phyloP scores from a whole-genome alignment of 35 echinoderm and acorn worm genomes.

The Acanthaster planci region DNA sequence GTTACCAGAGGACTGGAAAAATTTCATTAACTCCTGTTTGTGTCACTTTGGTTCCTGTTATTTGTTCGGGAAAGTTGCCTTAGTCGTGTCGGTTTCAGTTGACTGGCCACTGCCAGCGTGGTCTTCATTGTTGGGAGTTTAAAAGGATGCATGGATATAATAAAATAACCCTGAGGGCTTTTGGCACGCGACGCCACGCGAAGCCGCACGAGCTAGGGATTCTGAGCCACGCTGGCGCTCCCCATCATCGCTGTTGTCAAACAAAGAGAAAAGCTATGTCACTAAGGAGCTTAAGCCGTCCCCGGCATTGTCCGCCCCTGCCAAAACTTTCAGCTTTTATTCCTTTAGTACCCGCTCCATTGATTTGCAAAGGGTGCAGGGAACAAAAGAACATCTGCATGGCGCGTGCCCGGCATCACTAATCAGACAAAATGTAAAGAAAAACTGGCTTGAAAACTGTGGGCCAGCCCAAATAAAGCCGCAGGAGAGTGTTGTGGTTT shows the following conservation, averaged over 20 bases:
- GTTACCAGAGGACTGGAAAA: not conserved
- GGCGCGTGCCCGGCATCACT: slow-evolving; percentile 5
- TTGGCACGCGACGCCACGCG: slow-evolving; percentile 26
- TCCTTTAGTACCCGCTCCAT: slow-evolving; percentile 27
- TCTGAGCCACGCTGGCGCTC: not conserved
- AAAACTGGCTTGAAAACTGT: slow-evolving; percentile 3
- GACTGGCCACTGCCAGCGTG: not conserved
- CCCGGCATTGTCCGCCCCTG: slow-evolving; percentile 16
- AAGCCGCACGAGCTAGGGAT: slow-evolving; percentile 9
- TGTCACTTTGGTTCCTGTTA: not conserved
- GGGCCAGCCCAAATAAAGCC: slow-evolving; percentile 7
- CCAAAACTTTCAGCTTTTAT: slow-evolving; percentile 24
- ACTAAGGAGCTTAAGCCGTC: slow-evolving; percentile 18
- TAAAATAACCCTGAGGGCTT: slow-evolving; percentile 17
- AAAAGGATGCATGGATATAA: slow-evolving; percentile 13
- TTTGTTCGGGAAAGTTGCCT: slow-evolving; percentile 19
- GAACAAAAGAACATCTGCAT: slow-evolving; percentile 31
- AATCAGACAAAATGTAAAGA: slow-evolving; percentile 6
- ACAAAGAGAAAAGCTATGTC: slow-evolving; percentile 33
- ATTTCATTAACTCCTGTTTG: slow-evolving; percentile 29
- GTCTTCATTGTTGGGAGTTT: not conserved
- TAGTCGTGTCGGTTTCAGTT: not conserved
- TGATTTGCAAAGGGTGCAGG: not conserved
- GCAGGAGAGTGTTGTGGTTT: not conserved
- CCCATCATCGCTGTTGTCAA: slow-evolving; percentile 23